Base-by-base conservation (phyloP, 2,888 invertebrate species). In the Micropterix aruncella region DNA sequence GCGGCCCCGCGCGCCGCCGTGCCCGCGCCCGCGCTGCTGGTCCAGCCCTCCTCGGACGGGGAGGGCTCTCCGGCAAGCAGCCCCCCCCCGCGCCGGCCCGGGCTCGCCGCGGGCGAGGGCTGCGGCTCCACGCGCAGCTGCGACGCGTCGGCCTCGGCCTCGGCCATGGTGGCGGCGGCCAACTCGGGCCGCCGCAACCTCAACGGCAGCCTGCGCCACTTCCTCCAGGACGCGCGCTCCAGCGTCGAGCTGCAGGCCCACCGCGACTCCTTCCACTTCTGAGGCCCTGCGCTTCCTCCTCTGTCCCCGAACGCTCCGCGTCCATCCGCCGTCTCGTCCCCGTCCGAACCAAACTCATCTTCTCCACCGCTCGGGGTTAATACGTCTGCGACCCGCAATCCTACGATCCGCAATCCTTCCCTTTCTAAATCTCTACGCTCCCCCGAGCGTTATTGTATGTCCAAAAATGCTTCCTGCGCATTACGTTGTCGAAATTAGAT, bases 161-260 rank as follows among this genome's bases (percentile, higher is more conserved):
- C 67, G 43, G 65, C 68, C 53, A 68, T 70, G 63, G 65, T 66
- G 14, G 54, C 62, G 2, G 60, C 69, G 2, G 70, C 69, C 43
- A 69, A 70, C 59, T 69, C 65, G 2, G 70, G 70, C 1, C 55
- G 61, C 41, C 49, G 63, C 0, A 69, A 69, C 0, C 56, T 63
- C 0, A 59, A 65, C 2, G 70, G 70, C 7, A 63, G 66, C 16
- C 52, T 69, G 1, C 62, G 63, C 0, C 69, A 70, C 52, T 69
- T 67, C 54, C 58, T 69, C 0, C 2, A 18, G 36, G 38, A 19
- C 18, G 63, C 62, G 1, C 12, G 27, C 27, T 27, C 27, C 27
- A 27, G 27, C 12, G 5, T 27, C 27, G 27, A 27, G 12, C 27
- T 27, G 7, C 27, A 27, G 27, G 5, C 5, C 27, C 27, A 27